Conservation (phyloP, 1,140 invertebrate species). For the Brachionus manjavacas region DNA sequence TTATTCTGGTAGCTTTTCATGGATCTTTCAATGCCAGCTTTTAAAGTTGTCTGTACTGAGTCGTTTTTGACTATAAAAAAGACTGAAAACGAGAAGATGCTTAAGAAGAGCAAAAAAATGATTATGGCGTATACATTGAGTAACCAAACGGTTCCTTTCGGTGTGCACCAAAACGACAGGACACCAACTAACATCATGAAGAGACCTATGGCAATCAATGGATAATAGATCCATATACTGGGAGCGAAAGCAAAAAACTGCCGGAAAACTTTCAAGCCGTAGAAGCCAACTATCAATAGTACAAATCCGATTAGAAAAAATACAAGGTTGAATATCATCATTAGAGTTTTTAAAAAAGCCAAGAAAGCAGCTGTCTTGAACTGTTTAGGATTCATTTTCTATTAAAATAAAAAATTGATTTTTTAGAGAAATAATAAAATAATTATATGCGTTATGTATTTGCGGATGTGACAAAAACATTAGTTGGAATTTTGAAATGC, state of each 20-base stretch:
- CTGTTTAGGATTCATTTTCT: not conserved
- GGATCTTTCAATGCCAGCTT: not conserved
- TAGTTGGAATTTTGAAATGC: not conserved
- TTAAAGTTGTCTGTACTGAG: not conserved
- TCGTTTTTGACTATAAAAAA: conserved; percentile 20
- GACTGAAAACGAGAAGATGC: not conserved
- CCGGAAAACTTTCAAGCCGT: not conserved
- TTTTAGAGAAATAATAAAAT: not conserved
- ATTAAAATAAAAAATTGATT: not conserved
- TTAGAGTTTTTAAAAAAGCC: conserved; percentile 29
- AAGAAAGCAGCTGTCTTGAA: conserved; percentile 18
- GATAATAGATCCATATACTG: not conserved
- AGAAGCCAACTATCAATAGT: not conserved
- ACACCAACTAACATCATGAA: conserved; percentile 40
- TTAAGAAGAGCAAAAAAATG: conserved; percentile 25
- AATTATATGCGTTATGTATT: not conserved
- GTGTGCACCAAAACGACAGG: conserved; percentile 23
- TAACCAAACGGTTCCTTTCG: conserved; percentile 27
- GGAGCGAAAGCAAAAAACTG: conserved; percentile 30
- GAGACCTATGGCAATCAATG: not conserved
- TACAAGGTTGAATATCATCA: conserved; percentile 24
- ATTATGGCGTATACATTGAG: not conserved
- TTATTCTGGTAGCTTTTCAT: conserved; percentile 22
- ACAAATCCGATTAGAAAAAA: conserved; percentile 20
- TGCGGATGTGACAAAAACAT: not conserved